phyloP scores from a whole-genome alignment of 2,888 invertebrate species.

The Alloscopus bannaensis region DNA sequence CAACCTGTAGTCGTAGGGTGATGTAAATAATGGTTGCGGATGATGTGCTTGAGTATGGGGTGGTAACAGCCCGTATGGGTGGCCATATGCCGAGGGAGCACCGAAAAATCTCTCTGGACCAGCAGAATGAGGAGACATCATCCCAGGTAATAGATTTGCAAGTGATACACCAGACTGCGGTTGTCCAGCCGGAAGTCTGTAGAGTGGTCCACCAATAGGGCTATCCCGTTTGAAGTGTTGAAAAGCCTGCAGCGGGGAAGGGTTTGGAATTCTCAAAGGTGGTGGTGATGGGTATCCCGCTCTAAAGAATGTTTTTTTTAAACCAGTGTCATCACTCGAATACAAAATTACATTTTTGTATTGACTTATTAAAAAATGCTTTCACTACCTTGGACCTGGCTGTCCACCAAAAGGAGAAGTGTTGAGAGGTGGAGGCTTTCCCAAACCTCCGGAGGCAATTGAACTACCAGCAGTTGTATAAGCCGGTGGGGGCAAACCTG shows the following conservation, averaged over 20 bases:
- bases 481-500: conserved; percentile 63
- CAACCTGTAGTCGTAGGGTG: conserved; percentile 71
- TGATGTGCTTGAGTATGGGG: conserved; percentile 68
- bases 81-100: conserved; percentile 59
- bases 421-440: conserved; percentile 72
- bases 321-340: too few species aligned
- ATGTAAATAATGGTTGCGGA: conserved; percentile 57
- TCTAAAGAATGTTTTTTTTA: conserved; percentile 38
- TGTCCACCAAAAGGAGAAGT: conserved; percentile 63
- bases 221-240: conserved; percentile 70
- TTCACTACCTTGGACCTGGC: too few species aligned
- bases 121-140: conserved; percentile 57
- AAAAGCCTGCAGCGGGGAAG: conserved; percentile 69
- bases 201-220: conserved; percentile 54
- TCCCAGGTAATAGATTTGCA: conserved; percentile 61
- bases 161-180: conserved; percentile 55
- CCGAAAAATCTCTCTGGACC: conserved; percentile 67
- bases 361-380: too few species aligned
- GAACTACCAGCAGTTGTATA: conserved; percentile 51
- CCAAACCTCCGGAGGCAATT: conserved; percentile 53
- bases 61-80: conserved; percentile 69
- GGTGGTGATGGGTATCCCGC: conserved; percentile 68
- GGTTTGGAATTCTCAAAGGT: conserved; percentile 69
- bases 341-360: too few species aligned
- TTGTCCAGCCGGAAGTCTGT: conserved; percentile 62